Percentiles rank a stretch among this genome's conserved stretches.
Evolutionary conservation across 1,140 invertebrate genomes (phyloP).

Genomic region (Drosophila tani): DNA sequence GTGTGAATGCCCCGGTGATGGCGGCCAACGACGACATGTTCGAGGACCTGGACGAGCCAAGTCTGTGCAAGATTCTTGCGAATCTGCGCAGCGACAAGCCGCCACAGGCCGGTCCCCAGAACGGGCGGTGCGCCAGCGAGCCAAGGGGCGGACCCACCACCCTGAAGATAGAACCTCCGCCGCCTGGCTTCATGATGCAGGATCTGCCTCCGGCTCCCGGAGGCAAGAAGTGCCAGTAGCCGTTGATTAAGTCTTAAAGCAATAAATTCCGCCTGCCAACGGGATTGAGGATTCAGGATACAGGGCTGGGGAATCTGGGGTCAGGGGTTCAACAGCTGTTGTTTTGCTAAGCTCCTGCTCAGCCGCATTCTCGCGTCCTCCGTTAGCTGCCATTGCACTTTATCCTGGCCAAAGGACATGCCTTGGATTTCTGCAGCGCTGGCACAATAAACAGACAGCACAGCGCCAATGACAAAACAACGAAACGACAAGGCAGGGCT

Average conservation of each 20-base stretch:
- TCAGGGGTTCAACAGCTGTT: conserved; percentile 59
- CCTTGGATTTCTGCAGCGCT: conserved; percentile 66
- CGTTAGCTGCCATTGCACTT: conserved; percentile 43
- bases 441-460: conserved; percentile 72
- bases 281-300: neutral
- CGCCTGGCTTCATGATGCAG: conserved; percentile 43
- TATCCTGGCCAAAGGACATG: conserved; percentile 66
- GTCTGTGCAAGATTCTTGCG: conserved; percentile 19
- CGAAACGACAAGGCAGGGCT: conserved; percentile 35
- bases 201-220: conserved; percentile 10
- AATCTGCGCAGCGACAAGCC: conserved; percentile 4
- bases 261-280: conserved; percentile 52
- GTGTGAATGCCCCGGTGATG: conserved; percentile 54
- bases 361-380: conserved; percentile 28
- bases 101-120: conserved; percentile 27
- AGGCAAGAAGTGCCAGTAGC: conserved; percentile 8
- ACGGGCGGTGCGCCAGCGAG: conserved; percentile 34
- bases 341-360: conserved; percentile 57
- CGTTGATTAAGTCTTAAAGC: conserved; percentile 38
- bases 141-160: conserved; percentile 28
- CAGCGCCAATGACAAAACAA: conserved; percentile 62
- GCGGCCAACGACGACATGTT: conserved; percentile 57
- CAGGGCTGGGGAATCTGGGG: neutral
- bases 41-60: conserved; percentile 43
- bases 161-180: conserved; percentile 15